Base-by-base conservation (phyloP, 2,113 vertebrate species). In the Turdus rufiventris region DNA sequence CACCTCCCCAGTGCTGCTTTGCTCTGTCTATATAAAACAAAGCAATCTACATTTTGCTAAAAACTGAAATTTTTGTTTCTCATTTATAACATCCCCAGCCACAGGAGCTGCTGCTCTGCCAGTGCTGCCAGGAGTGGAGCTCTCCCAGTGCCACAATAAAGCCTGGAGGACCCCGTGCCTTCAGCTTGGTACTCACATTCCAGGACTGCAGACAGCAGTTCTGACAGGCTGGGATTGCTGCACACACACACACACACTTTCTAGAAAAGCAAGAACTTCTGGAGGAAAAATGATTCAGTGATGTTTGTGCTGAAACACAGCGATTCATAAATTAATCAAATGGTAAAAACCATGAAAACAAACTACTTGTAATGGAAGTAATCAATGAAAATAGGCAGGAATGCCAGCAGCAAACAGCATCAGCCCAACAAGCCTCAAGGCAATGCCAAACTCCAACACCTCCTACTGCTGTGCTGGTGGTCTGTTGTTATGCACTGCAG, bases 131-230 rank as follows among this genome's bases (percentile, higher is more conserved):
- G 1, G 2, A 2, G 1, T 3, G 1, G 56, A 80, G 31, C 12
- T n/a, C 65, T 66, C 40, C 12, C 0, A 9, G 42, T 31, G 25
- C 51, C 54, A 79, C 38, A 20, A 3, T 7, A 0, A 8, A 5
- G 9, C 0, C 0, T 2, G 13, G 42, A 70, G 26, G 25, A 40
- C 8, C 5, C 9, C 3, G n/a, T 5, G 12, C 23, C 26, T 12
- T 34, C 2, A 13, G 16, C 36, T 11, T 2, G 2, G 10, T 2
- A 25, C 16, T 36, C 45, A 14, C 6, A 28, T 26, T 36, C 45
- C 4, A 0, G 18, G 36, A 20, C 0, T 10, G 25, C 70, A 73
- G n/a, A 63, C 9, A 33, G 31, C 33, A 88, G 23, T 58, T 36
- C n/a, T 6, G 14, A 8, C 18, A 58, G 38, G 18, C 4, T 65